These are phyloP conservation scores for Gallirallus australis DNA, from an alignment of 2,797 vertebrate genomes.

Conservation along the genomic window DNA sequence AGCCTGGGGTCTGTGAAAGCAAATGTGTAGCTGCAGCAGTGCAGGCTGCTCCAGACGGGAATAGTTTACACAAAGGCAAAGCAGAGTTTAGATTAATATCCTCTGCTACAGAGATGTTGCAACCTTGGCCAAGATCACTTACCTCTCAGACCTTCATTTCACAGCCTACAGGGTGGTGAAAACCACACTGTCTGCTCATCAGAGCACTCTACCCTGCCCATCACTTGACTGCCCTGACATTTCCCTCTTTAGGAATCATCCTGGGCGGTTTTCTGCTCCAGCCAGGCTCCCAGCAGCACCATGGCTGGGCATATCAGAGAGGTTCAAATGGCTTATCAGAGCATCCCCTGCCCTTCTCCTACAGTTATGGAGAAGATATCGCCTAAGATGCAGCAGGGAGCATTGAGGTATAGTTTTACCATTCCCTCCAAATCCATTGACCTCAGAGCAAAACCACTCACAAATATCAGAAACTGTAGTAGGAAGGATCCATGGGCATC, in stretches of 20 bases:
- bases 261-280: not conserved
- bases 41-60: not conserved
- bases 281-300: not conserved
- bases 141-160: not conserved
- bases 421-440: not conserved
- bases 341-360: not conserved
- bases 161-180: not conserved
- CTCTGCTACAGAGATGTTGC: conserved; percentile 3
- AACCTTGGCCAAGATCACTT: not conserved
- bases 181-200: not conserved
- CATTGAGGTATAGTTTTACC: not conserved
- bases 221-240: not conserved
- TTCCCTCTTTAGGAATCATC: not conserved
- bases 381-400: not conserved
- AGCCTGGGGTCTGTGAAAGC: conserved; percentile 44
- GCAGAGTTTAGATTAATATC: conserved; percentile 44
- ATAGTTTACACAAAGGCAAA: conserved; percentile 49
- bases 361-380: not conserved
- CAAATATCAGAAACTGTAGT: not conserved
- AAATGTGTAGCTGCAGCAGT: conserved; percentile 31
- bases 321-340: not conserved
- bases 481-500: not conserved
- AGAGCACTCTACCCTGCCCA: not conserved
- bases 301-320: not conserved
- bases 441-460: not conserved